phyloP scores from a whole-genome alignment of 2,888 invertebrate species.

The Geotrupes spiniger region DNA sequence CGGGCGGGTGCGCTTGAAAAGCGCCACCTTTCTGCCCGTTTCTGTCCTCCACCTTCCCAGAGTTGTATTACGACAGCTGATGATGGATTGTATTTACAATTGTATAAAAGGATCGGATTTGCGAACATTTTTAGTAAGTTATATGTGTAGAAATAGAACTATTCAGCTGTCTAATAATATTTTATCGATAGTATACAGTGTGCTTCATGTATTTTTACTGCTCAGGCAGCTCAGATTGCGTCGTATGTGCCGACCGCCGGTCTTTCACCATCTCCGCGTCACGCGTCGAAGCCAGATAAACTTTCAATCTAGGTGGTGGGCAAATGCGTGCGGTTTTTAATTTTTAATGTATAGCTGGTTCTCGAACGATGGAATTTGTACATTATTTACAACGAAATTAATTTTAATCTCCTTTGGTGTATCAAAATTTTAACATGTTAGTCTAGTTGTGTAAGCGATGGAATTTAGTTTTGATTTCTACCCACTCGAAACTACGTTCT shows the following conservation, averaged over 20 bases:
- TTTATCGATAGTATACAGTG: constrained; percentile 38
- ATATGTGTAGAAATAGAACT: constrained; percentile 28
- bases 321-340: constrained; percentile 6
- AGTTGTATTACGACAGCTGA: constrained; percentile 18
- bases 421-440: constrained; percentile 39
- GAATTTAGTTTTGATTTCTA: constrained; percentile 38
- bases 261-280: not conserved
- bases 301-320: not conserved
- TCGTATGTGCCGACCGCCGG: not conserved
- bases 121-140: constrained; percentile 22
- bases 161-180: constrained; percentile 29
- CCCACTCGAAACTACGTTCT: constrained; percentile 38
- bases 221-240: constrained; percentile 35
- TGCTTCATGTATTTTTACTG: constrained; percentile 41
- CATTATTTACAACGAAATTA: constrained; percentile 45
- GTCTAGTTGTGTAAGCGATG: constrained; percentile 33
- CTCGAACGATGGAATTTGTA: constrained; percentile 32
- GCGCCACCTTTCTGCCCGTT: not conserved
- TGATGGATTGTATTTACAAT: constrained; percentile 21
- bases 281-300: not conserved
- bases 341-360: constrained; percentile 22
- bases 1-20: not conserved
- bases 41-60: no score
- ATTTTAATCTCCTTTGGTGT: constrained; percentile 36
- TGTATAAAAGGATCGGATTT: constrained; percentile 25